These are phyloP conservation scores for Subacronicta megacephala DNA, from an alignment of 2,888 invertebrate species.

Conservation along the genomic window DNA sequence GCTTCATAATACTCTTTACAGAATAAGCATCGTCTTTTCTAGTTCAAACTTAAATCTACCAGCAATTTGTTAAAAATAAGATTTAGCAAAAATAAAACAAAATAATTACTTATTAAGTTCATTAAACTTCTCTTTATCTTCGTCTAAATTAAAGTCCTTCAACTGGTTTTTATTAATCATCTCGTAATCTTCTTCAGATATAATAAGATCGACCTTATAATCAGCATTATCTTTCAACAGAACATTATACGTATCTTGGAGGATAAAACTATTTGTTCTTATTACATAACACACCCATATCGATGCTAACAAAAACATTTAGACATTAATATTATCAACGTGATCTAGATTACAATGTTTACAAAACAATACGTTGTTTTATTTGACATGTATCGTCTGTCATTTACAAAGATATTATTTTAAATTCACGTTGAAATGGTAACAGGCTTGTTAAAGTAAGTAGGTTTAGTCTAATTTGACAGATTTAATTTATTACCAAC, in stretches of 20 bases:
- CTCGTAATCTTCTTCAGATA: constrained; percentile 67
- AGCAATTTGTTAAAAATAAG: too few species aligned
- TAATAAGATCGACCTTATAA: constrained; percentile 64
- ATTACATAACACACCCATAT: constrained; percentile 48
- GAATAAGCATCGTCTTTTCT: too few species aligned
- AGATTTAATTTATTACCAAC: neutral
- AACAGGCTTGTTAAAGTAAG: neutral
- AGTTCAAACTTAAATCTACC: too few species aligned
- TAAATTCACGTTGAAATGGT: constrained; percentile 7
- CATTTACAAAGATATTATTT: neutral
- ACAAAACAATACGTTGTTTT: constrained; percentile 3
- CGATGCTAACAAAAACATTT: constrained; percentile 44
- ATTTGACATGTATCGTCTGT: constrained; percentile 16
- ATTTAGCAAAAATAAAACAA: neutral
- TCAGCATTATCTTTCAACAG: constrained; percentile 60
- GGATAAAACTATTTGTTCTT: constrained; percentile 36
- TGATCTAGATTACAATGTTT: neutral
- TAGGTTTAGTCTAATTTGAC: neutral
- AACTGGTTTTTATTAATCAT: constrained; percentile 55
- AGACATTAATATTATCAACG: constrained; percentile 1
- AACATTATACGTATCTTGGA: constrained; percentile 57
- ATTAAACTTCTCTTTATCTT: constrained; percentile 44
- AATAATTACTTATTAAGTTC: constrained; percentile 58
- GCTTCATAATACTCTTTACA: too few species aligned
- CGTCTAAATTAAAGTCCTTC: constrained; percentile 41